Evolutionary conservation across 2,888 invertebrate species (phyloP), one percentile per base, ranked within the genome.

Genomic region (Callinectes sapidus): DNA sequence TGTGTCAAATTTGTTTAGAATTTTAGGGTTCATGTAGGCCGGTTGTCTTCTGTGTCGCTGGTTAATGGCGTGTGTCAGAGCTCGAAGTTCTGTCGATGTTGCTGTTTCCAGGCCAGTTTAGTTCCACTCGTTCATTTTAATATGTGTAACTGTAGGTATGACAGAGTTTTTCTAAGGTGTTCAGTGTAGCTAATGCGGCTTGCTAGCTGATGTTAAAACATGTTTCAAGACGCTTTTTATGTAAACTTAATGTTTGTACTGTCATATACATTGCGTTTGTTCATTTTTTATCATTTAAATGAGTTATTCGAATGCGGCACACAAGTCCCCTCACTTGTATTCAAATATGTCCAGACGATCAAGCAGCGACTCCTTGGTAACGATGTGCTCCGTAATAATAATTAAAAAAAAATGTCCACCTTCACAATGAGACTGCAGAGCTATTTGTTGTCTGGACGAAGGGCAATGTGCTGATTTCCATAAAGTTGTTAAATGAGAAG

Each of bases 131-230:
- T 81, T 81, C 14, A 16, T 81, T 81, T 81, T 18, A 81, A 35
- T 81, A 81, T 10, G 81, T 81, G 81, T 81, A 81, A 35, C 81
- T 18, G 81, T 81, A 81, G 81, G 14, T 81, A 81, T 81, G 81
- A 16, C 81, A 35, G 16, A 3, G 18, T 81, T 81, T 81, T 81
- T 32, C 35, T 81, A 81, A 81, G 35, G 32, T 81, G 35, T 81
- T 81, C 35, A 81, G 13, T 81, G 81, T 81, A 81, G 81, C 35
- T 81, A 71, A n/a, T 71, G 28, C 32, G 81, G 81, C 81, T 81
- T 35, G 81, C 32, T 35, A 81, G 35, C 81, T 35, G 32, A 35
- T 81, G 81, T 81, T 81, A 81, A 81, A 32, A 35, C 81, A 13
- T 35, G 81, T 81, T 28, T 81, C n/a, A 35, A 32, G 35, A 81